Evolutionary conservation across 2,888 invertebrate species (phyloP), one percentile per base, ranked within the genome.

Genomic region (Arrhopalites spinosus): DNA sequence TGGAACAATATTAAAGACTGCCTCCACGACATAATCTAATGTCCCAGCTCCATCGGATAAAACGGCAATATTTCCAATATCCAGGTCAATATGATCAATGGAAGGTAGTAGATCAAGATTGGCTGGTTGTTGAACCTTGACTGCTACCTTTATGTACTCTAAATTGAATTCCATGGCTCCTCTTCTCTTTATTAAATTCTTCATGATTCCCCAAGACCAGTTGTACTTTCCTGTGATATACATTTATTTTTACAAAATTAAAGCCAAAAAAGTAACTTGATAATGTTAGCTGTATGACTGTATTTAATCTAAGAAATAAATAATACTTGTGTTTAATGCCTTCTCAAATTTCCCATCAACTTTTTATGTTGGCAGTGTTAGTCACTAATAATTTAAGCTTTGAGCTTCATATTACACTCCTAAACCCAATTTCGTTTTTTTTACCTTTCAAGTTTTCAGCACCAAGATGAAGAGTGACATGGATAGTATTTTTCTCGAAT

Each of bases 11-110:
- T 95, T 96, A 0, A 94, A 89, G 3, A 88, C 88, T 76, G 93
- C 91, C 86, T 96, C 95, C 77, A 94, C 87, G 0, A 91, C 84
- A 84, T 94, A 95, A 86, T 96, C 95, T 20, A 93, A 80, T 0
- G 93, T 93, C n/a, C 95, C 94, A 0, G 94, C 91, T 0, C 95
- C 95, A 82, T 93, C 90, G 83, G 92, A 91, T 27, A 93, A 88
- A 5, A 93, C 89, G 85, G 94, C 93, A 81, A 94, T 93, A 84
- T 94, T 94, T 2, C 94, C 94, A 79, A 94, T 85, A 85, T 93
- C 93, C 71, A 95, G 87, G 84, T 94, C 91, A 47, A 95, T 87
- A 80, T 91, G 90, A 82, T 91, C 90, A 59, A 94, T 88, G 78
- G 88, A 86, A 0, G 93, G 92, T 25, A 89, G 89, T 78, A 92